Conservation (phyloP, 2,888 invertebrate species). For the Spodoptera exigua region DNA sequence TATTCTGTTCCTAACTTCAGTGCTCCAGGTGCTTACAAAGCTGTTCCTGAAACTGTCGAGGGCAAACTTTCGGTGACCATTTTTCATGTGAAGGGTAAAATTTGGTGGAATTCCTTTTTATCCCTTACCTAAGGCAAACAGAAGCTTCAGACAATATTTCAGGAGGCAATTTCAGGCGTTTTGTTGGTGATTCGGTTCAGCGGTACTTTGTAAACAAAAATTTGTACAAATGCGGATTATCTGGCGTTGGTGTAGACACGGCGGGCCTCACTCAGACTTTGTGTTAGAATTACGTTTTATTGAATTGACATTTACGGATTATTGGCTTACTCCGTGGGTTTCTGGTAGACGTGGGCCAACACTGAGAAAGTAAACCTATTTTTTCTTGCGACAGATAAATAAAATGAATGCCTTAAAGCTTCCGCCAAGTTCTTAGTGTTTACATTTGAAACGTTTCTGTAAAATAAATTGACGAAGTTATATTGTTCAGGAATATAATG, state of each 20-base stretch:
- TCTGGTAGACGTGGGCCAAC: not conserved
- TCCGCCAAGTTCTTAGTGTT: too few relatives aligned
- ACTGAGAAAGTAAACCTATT: not conserved
- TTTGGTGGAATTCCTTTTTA: slow-evolving; percentile 56
- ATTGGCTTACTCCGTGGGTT: not conserved
- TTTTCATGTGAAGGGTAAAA: slow-evolving; percentile 57
- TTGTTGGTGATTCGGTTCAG: slow-evolving; percentile 37
- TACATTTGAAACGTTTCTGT: too few relatives aligned
- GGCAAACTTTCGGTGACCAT: slow-evolving; percentile 48
- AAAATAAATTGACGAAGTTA: too few relatives aligned
- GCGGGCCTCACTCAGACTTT: slow-evolving; percentile 9
- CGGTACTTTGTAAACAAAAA: slow-evolving; percentile 48
- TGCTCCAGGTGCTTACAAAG: slow-evolving; percentile 44
- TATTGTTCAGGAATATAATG: too few relatives aligned
- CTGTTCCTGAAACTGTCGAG: slow-evolving; percentile 38
- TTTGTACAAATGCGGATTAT: slow-evolving; percentile 38
- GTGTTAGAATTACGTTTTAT: slow-evolving; percentile 10
- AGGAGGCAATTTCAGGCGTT: slow-evolving; percentile 33
- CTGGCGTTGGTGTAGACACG: slow-evolving; percentile 14
- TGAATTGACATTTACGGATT: slow-evolving; percentile 15
- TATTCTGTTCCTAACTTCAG: slow-evolving; percentile 16
- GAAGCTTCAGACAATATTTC: slow-evolving; percentile 42
- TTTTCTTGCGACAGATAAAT: too few relatives aligned
- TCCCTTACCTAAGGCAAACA: slow-evolving; percentile 62
- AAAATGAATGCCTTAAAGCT: too few relatives aligned